A percentile compares a stretch with the other conserved stretches of the same genome.
Evolutionary conservation across 2,113 vertebrate genomes (phyloP).

Genomic region (Electrona antarctica): DNA sequence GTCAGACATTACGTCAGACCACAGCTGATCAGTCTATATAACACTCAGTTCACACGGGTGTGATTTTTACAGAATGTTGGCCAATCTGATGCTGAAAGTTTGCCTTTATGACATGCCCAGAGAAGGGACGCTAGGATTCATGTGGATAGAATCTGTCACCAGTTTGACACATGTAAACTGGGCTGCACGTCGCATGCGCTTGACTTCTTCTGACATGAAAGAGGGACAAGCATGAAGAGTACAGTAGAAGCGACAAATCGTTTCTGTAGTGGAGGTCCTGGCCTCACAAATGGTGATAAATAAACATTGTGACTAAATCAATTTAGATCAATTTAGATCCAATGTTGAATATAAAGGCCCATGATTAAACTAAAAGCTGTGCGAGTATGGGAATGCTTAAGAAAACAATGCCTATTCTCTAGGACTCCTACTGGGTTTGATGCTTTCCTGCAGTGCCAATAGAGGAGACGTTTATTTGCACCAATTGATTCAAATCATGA

Average conservation of each 20-base stretch:
- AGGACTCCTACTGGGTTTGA: background rate
- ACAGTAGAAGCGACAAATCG: background rate
- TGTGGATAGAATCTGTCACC: too few species aligned
- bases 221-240: background rate
- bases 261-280: background rate
- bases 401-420: conserved; percentile 8
- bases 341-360: background rate
- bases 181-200: background rate
- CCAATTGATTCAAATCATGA: background rate
- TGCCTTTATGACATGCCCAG: background rate
- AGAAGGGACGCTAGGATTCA: too few species aligned
- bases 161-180: too few species aligned
- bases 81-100: background rate
- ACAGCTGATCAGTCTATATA: too few species aligned
- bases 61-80: too few species aligned
- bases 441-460: background rate
- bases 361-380: background rate
- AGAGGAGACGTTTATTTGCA: background rate
- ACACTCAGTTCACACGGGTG: too few species aligned
- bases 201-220: conserved; percentile 2
- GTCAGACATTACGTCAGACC: too few species aligned
- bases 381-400: background rate
- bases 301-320: background rate
- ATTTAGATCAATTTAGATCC: background rate
- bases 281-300: background rate